Evolutionary conservation across 2,888 invertebrate species (phyloP), one percentile per base, ranked within the genome.

Genomic region (Drosophila colorata): DNA sequence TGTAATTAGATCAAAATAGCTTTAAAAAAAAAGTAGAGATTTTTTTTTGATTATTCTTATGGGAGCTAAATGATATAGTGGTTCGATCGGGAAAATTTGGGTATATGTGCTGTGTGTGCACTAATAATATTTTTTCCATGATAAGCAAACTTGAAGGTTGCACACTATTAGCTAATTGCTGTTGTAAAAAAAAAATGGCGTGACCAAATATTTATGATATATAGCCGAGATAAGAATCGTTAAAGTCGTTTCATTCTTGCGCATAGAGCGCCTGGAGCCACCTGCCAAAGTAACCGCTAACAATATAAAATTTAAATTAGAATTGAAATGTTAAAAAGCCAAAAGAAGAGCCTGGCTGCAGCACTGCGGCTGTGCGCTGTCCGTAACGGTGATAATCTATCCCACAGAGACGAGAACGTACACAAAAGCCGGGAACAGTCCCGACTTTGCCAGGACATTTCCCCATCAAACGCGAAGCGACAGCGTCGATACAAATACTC

Each of bases 241-340:
- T 68, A 37, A 56, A 55, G 53, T 53, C 38, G 20, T 31, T 31
- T 4, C 31, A 4, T 28, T 8, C 9, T 9, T 53, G 13, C 18
- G 13, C 38, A 11, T 25, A 13, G 2, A 8, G 33, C 13, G 5
- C n/a, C 4, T 11, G 20, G 31, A 48, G 18, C 4, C 8, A 8
- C n/a, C 13, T 23, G 4, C 18, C 18, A 1, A 16, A 46, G 48
- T 13, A 44, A 59, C 46, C 31, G 14, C 58, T 23, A 41, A 40
- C 47, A 80, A 85, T 80, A 76, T 70, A 77, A 78, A 70, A 80
- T 76, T 74, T 76, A 82, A 83, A 83, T 82, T 84, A 63, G 70
- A 82, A 78, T 67, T 82, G 78, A 85, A 78, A 82, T 67, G 78
- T 64, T 74, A 60, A 80, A 74, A 82, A 49, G 69, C 61, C 60